Conservation (phyloP, 2,888 invertebrate species). For the Rhagonycha fulva region DNA sequence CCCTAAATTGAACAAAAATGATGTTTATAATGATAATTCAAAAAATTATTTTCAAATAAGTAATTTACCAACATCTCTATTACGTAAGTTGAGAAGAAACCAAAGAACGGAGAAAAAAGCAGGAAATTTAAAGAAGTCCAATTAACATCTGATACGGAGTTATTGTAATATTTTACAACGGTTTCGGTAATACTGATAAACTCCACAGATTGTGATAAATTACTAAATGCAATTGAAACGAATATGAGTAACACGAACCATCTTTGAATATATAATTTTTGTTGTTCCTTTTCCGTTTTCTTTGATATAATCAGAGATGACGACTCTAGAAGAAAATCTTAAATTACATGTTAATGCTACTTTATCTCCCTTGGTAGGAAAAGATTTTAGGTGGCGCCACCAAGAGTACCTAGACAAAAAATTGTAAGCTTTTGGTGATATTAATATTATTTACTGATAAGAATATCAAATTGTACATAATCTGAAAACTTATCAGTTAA, state of each 20-base stretch:
- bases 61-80: not conserved
- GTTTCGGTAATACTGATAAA: not conserved
- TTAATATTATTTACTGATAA: too few species aligned
- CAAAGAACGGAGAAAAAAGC: not conserved
- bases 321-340: not conserved
- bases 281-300: not conserved
- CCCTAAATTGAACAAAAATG: slow-evolving; percentile 74
- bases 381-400: too few species aligned
- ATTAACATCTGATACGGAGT: not conserved
- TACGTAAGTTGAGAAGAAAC: not conserved
- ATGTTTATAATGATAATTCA: too few species aligned
- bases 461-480: too few species aligned
- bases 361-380: too few species aligned
- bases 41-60: too few species aligned
- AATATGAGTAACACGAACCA: not conserved
- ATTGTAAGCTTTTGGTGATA: too few species aligned
- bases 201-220: not conserved
- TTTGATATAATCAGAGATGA: not conserved
- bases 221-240: not conserved
- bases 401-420: too few species aligned
- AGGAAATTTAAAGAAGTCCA: not conserved
- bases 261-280: not conserved
- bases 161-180: not conserved
- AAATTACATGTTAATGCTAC: too few species aligned
- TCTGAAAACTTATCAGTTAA: too few species aligned